Evolutionary conservation across 92 coral and sea anemone genomes (phyloP), one percentile per base, ranked within the genome.

Genomic region (Nematostella vectensis): DNA sequence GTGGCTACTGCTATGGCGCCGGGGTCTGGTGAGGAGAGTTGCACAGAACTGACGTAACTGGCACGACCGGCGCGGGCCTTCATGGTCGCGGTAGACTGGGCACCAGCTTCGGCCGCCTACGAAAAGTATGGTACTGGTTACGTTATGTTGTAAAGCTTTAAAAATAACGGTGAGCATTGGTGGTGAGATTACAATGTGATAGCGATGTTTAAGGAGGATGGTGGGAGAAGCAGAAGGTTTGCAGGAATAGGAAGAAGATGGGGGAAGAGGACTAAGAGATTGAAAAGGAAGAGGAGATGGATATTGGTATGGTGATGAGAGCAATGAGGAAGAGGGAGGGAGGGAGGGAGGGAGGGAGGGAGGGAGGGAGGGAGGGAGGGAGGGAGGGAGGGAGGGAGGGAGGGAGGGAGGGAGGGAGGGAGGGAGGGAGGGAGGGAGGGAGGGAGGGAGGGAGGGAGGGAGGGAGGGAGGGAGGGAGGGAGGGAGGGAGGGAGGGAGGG

Each of bases 11-110:
- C 96, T 17, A 82, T 71, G 12, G 99, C 99, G 11, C 99, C 99
- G 31, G 99, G 96, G 55, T 93, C 99, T 55, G 85, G 88, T 31
- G 74, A 70, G 57, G 75, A 79, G 31, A 93, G 68, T 25, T 61
- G 79, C 6, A 67, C 76, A 1, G 83, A 69, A 22, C 81, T 81
- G 30, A 93, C 78, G 43, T 93, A 86, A 66, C 99, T 93, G 12
- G 99, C 75, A 48, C 99, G 86, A 49, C 99, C 99, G 26, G 99
- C 99, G 61, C 87, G 77, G 70, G 99, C 99, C 27, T 69, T 67
- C 99, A 93, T 93, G 61, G 37, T 74, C 31, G 89, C 77, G 42
- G 97, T 89, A 4, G 82, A 55, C 82, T 89, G 80, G 47, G 87
- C 91, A 21, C 97, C 97, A 22, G 58, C 55, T 47, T 85, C 95